Base-by-base conservation (phyloP, 2,888 invertebrate genomes). In the Phortica magna region DNA sequence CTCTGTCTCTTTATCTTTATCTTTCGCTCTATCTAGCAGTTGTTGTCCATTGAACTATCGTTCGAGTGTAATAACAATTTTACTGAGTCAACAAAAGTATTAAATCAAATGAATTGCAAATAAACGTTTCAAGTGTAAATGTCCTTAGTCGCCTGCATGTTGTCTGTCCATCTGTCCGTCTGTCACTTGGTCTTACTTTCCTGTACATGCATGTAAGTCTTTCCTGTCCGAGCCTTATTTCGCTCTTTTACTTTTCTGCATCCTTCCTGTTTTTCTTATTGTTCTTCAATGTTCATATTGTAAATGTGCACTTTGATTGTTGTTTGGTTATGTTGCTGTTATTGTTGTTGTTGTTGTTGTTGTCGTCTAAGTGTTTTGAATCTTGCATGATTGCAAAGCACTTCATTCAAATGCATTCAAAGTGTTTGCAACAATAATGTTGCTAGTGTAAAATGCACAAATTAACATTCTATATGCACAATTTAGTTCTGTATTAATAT, bases 61-160 rank as follows among this genome's bases (percentile, higher is more conserved):
- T 55, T 42, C 41, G 70, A 53, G 53, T 53, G 70, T 31, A 71
- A 71, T 55, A 55, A 71, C 55, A 71, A 53, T 71, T 71, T 71
- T 71, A 53, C 53, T 71, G 70, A 71, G 53, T 71, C 70, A 71
- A 71, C 70, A 71, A 53, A 55, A 71, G 70, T 71, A 71, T 53
- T 53, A 71, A 71, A 71, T 71, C 42, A 71, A 71, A 71, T 55
- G 53, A 71, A 71, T 71, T 71, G 70, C 53, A 71, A 71, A 71
- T 71, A 71, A 71, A 71, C 55, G 55, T 53, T 55, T 53, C 70
- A 71, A 71, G 48, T 71, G 55, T n/a, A 55, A 19, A 71, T 55
- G 70, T 22, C 48, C 48, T 48, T 31, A 31, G 31, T 4, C 31
- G 31, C 31, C 68, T 68, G 48, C 68, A 68, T 68, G 43, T 68